Evolutionary conservation across 2,797 vertebrate genomes (phyloP).

Genomic region (Cossypha caffra): DNA sequence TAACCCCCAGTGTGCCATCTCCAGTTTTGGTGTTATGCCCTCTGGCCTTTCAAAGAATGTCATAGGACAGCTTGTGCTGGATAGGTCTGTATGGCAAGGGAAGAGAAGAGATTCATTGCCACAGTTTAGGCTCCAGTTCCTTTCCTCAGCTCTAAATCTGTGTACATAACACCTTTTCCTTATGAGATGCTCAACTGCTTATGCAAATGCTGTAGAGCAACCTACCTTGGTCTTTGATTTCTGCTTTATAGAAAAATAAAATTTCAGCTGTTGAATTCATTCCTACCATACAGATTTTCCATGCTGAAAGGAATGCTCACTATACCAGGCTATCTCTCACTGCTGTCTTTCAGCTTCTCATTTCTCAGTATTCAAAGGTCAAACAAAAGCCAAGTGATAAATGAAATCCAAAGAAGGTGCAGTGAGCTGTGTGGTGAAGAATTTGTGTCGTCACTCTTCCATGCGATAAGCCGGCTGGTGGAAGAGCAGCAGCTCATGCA

Average conservation of each 20-base stretch:
- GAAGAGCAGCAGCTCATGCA: not conserved
- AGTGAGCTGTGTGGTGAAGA: slow-evolving; percentile 12
- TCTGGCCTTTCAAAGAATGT: not conserved
- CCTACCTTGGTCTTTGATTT: not conserved
- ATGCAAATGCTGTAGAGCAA: not conserved
- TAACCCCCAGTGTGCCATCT: not conserved
- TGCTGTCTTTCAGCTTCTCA: not conserved
- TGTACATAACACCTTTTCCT: not conserved
- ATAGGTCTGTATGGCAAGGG: not conserved
- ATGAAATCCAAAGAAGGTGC: not conserved
- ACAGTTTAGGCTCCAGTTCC: not conserved
- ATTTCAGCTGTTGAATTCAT: not conserved
- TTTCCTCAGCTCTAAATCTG: not conserved
- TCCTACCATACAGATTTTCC: not conserved
- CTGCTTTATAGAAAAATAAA: not conserved
- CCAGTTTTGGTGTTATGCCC: not conserved
- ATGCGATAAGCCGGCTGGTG: not conserved
- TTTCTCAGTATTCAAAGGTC: slow-evolving; percentile 32
- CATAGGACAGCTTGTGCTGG: not conserved
- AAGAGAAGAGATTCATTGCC: not conserved
- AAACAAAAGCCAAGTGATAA: slow-evolving; percentile 13
- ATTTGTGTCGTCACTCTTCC: not conserved
- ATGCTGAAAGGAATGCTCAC: not conserved
- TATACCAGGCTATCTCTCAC: not conserved
- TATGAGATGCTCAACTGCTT: not conserved